Evolutionary conservation across 2,797 vertebrate genomes (phyloP).

Genomic region (Mico argentatus): DNA sequence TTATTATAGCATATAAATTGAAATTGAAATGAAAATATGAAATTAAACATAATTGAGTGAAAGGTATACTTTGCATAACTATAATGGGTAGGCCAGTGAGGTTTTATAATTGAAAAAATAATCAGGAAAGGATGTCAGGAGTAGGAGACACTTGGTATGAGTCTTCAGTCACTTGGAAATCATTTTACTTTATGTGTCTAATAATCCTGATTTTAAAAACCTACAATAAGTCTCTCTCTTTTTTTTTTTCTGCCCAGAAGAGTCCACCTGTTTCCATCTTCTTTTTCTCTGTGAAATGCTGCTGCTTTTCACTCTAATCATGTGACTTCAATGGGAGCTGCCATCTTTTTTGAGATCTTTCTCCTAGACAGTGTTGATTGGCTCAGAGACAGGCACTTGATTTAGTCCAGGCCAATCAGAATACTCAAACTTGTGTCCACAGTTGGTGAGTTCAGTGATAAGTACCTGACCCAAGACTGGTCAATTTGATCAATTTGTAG

Average conservation of each 20-base stretch:
- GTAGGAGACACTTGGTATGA: neutral
- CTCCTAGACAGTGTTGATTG: neutral
- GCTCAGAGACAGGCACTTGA: neutral
- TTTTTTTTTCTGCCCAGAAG: neutral
- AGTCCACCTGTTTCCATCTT: neutral
- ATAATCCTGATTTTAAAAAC: neutral
- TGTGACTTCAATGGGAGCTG: neutral
- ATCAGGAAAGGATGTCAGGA: neutral
- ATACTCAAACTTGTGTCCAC: neutral
- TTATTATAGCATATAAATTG: neutral
- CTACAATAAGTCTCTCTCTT: neutral
- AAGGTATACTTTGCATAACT: neutral
- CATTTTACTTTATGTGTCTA: neutral
- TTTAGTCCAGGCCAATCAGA: neutral
- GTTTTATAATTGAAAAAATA: neutral
- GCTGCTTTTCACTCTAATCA: neutral
- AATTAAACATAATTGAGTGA: conserved; percentile 26
- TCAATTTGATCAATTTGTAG: neutral
- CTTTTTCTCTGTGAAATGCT: neutral
- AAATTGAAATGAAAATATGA: neutral
- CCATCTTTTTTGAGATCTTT: neutral
- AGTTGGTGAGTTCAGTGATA: neutral
- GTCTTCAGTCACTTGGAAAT: neutral
- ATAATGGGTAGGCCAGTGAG: neutral
- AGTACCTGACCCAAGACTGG: neutral